A percentile compares a stretch with the other conserved stretches of the same genome.
Conservation (phyloP, 2,888 invertebrate genomes). For the Daptonema setosum region DNA sequence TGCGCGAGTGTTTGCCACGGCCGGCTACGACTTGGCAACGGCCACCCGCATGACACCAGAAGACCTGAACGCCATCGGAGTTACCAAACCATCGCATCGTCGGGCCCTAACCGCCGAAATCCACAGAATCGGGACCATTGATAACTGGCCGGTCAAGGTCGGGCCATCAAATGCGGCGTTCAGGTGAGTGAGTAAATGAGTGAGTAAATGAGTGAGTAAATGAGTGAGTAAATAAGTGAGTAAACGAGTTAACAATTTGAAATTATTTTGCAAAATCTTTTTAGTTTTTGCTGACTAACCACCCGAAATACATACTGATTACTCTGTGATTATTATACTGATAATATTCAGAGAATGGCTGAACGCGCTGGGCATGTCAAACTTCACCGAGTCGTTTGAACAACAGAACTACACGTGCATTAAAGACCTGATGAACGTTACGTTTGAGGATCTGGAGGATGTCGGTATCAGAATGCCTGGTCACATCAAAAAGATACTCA, state of each 20-base stretch:
- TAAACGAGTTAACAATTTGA: too few relatives aligned
- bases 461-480: conserved; percentile 49
- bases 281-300: too few relatives aligned
- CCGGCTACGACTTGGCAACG: conserved; percentile 90
- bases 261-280: too few relatives aligned
- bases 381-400: conserved; percentile 67
- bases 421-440: conserved; percentile 63
- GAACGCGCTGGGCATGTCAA: conserved; percentile 62
- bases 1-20: conserved; percentile 67
- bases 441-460: conserved; percentile 97
- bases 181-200: background rate
- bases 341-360: conserved; percentile 60
- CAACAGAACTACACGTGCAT: conserved; percentile 69
- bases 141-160: background rate
- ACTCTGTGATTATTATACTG: too few relatives aligned
- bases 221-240: too few relatives aligned
- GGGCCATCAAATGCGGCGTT: background rate
- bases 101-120: conserved; percentile 87
- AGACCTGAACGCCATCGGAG: conserved; percentile 47
- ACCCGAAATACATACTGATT: too few relatives aligned
- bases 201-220: too few relatives aligned
- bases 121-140: conserved; percentile 44
- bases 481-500: conserved; percentile 88
- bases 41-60: conserved; percentile 98
- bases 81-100: conserved; percentile 87